Base-by-base conservation (phyloP, 2,888 invertebrate genomes). In the Hirudinaria manillensis region DNA sequence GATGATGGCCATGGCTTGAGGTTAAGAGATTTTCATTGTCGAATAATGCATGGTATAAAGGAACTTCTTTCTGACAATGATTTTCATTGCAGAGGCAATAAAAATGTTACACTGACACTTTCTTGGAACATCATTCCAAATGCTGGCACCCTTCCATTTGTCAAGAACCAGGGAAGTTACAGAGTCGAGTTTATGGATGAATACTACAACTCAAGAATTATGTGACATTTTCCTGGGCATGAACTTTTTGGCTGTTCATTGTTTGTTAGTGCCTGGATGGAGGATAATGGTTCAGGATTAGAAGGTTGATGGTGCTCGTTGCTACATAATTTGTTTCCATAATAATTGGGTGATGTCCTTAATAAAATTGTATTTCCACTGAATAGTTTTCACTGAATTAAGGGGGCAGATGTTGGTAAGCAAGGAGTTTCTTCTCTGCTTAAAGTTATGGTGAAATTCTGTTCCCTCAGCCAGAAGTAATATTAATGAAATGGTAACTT, bases 91-190 rank as follows among this genome's bases (percentile, higher is more conserved):
- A 94, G 93, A 84, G 93, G 90, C 76, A 94, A 98, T 87, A 90
- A 90, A 83, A 98, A 99, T 85, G 92, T 99, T 21, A 95, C 96
- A 0, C 87, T 99, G 76, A 92, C 91, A n/a, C 87, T 99, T 56
- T 93, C 94, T 0, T 98, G 94, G 94, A 99, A 99, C 86, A 93
- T 99, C 77, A 94, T 99, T 81, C 98, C 99, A 36, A 99, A 99
- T 87, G 96, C 98, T 78, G 99, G 99, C 65, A 89, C 94, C 75
- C 87, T 99, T 80, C 95, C 96, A 32, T 93, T 92, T 82, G 90
- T 96, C 71, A 89, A 90, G 83, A 91, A 93, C 2, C 87, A 89
- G 76, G 95, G 94, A 38, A 89, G 89, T 76, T 93, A 96, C 84
- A 89, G 90, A 45, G 94, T 98, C 86, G 89, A 91, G 85, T 97